A percentile compares a stretch with the other conserved stretches of the same genome.
phyloP scores from a whole-genome alignment of 2,888 invertebrate species.

The Aspidiotus destructor region DNA sequence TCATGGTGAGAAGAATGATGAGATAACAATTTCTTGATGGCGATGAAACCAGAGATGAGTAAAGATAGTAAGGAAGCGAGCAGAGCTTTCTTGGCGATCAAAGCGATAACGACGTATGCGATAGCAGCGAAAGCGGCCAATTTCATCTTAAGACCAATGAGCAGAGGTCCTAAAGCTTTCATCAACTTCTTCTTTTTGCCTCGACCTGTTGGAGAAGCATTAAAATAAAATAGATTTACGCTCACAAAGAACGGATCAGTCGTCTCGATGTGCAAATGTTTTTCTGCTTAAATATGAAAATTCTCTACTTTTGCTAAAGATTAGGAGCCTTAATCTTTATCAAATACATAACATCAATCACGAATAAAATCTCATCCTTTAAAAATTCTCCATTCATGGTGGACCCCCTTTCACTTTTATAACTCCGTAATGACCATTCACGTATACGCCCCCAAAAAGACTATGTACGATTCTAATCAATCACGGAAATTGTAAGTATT shows the following conservation, averaged over 20 bases:
- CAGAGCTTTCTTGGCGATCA: constrained; percentile 56
- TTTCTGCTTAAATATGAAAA: no score
- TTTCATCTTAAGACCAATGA: constrained; percentile 52
- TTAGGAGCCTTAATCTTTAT: no score
- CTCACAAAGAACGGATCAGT: neutral
- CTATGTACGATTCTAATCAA: no score
- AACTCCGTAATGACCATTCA: no score
- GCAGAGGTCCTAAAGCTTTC: constrained; percentile 49
- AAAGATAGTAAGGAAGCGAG: constrained; percentile 52
- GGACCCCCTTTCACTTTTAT: no score
- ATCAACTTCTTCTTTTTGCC: constrained; percentile 50
- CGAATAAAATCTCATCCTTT: no score
- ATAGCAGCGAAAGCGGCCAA: constrained; percentile 48
- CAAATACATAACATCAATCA: no score
- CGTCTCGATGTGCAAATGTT: neutral
- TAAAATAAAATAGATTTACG: no score
- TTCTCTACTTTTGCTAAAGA: no score
- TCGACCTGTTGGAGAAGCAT: constrained; percentile 43
- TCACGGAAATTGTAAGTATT: no score
- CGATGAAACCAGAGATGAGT: constrained; percentile 49
- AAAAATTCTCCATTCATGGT: no score
- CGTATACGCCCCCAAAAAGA: no score
- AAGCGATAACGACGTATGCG: constrained; percentile 49
- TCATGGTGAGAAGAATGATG: constrained; percentile 37
- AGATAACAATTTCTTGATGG: constrained; percentile 39